A percentile compares a stretch with the other conserved stretches of the same genome.
These are phyloP conservation scores for Thamnophis elegans DNA, from an alignment of 2,797 vertebrate genomes.

Conservation along the genomic window DNA sequence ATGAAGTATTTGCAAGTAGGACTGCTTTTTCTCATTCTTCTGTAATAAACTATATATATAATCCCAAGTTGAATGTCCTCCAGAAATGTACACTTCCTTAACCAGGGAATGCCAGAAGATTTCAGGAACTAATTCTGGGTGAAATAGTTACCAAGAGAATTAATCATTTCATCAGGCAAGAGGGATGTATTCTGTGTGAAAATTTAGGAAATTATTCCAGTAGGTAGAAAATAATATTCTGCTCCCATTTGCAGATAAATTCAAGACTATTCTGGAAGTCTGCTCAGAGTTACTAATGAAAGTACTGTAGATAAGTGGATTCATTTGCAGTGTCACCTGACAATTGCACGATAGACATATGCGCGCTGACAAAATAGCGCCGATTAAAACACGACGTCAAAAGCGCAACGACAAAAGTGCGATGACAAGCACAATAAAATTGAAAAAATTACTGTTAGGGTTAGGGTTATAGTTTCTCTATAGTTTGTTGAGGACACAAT, in stretches of 20 bases:
- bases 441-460: no score
- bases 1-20: not conserved
- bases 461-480: no score
- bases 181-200: not conserved
- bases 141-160: not conserved
- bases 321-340: not conserved
- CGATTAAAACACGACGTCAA: no score
- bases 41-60: not conserved
- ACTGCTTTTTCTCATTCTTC: not conserved
- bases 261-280: not conserved
- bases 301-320: not conserved
- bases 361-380: no score
- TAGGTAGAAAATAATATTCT: not conserved
- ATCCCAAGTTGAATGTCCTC: not conserved
- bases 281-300: not conserved
- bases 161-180: not conserved
- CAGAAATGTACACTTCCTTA: not conserved
- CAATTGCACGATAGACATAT: no score
- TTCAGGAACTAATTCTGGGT: not conserved
- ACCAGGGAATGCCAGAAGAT: not conserved
- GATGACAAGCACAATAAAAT: no score
- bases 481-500: no score
- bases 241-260: not conserved
- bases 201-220: not conserved
- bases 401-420: no score